phyloP scores from a whole-genome alignment of 2,113 vertebrate genomes.

The Nicator chloris region DNA sequence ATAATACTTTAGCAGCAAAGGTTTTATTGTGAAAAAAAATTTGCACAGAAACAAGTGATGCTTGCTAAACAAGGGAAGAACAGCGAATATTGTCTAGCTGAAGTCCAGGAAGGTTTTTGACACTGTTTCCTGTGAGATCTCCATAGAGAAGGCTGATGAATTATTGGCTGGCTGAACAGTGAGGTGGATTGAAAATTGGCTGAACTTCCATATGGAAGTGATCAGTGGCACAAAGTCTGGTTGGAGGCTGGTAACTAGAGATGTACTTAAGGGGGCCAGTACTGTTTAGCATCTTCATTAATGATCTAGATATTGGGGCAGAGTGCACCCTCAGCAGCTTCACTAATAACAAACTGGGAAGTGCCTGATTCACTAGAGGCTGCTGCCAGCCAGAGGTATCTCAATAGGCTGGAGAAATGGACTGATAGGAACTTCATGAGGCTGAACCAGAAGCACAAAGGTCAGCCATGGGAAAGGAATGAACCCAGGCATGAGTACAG shows the following conservation, averaged over 20 bases:
- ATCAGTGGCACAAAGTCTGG: neutral
- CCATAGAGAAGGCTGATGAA: neutral
- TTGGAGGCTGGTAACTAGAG: neutral
- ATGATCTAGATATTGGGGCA: neutral
- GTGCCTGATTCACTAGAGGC: neutral
- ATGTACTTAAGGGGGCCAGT: neutral
- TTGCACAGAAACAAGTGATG: neutral
- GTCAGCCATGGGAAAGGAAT: accelerated
- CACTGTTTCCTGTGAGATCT: neutral
- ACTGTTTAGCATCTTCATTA: neutral
- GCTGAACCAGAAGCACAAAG: neutral
- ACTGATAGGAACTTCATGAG: neutral
- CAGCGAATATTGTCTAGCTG: neutral
- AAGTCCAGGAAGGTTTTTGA: neutral
- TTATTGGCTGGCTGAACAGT: neutral
- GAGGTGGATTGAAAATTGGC: neutral
- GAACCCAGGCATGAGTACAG: neutral
- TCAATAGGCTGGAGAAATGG: neutral
- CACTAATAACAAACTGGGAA: neutral
- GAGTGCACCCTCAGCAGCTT: neutral
- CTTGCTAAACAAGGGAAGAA: neutral
- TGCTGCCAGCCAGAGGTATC: neutral
- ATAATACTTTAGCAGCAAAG: neutral
- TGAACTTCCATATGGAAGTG: neutral
- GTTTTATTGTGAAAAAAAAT: neutral